Conservation (phyloP, 2,113 vertebrate species). For the Elaphurus davidianus region DNA sequence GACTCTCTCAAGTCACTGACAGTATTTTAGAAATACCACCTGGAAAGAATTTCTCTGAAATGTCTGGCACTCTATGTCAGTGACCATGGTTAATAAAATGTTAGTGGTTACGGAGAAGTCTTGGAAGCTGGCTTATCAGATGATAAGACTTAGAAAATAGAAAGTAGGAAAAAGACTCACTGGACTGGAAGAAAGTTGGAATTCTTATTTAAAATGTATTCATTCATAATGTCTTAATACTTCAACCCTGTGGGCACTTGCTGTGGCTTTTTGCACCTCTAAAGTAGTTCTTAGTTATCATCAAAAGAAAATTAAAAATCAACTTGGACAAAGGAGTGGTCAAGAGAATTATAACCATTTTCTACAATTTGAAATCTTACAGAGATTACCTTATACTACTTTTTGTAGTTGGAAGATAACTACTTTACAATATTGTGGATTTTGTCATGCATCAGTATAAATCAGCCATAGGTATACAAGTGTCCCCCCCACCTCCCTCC, state of each 20-base stretch:
- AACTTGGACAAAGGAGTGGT: background rate
- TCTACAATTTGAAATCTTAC: background rate
- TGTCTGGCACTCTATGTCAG: background rate
- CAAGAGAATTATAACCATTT: background rate
- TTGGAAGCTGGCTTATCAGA: background rate
- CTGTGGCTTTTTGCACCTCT: background rate
- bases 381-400: background rate
- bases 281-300: background rate
- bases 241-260: background rate
- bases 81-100: background rate
- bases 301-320: background rate
- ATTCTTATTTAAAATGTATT: background rate
- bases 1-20: background rate
- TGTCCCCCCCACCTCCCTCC: background rate
- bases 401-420: background rate
- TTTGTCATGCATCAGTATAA: background rate
- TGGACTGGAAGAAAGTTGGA: background rate
- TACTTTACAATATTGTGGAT: background rate
- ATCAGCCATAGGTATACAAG: background rate
- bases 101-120: background rate
- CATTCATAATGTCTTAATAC: background rate
- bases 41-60: background rate
- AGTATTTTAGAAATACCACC: background rate
- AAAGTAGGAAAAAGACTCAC: background rate
- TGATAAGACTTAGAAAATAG: background rate